Percentiles rank a stretch among this genome's conserved stretches.
Conservation (phyloP, 2,113 vertebrate species). For the Gobio gobio region DNA sequence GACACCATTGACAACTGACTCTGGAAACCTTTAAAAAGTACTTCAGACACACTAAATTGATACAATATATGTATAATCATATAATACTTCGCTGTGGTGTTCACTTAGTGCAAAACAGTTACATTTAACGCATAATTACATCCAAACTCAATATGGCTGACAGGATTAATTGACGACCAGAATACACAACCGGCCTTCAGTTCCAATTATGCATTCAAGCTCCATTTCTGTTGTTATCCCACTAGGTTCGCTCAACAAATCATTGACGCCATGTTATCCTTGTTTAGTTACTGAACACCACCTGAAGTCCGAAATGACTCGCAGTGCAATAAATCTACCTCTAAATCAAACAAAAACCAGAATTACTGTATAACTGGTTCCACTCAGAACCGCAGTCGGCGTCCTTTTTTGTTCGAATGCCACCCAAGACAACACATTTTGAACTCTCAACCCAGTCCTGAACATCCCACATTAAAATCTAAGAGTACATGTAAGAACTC, state of each 20-base stretch:
- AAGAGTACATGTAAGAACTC: conserved; percentile 66
- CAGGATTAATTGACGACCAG: conserved; percentile 26
- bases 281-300: conserved; percentile 51
- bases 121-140: conserved; percentile 52
- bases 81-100: conserved; percentile 40
- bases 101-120: conserved; percentile 12
- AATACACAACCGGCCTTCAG: conserved; percentile 38
- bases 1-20: conserved; percentile 61
- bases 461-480: conserved; percentile 71
- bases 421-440: conserved; percentile 64
- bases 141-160: conserved; percentile 61
- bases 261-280: conserved; percentile 26
- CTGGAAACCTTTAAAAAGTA: conserved; percentile 11
- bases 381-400: conserved; percentile 68
- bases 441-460: conserved; percentile 65
- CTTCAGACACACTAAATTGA: neutral
- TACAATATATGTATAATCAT: neutral
- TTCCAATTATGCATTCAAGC: conserved; percentile 28
- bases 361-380: conserved; percentile 66
- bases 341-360: conserved; percentile 66
- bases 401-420: conserved; percentile 63
- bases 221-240: conserved; percentile 27
- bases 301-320: conserved; percentile 62
- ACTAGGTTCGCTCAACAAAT: conserved; percentile 31
- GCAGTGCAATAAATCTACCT: conserved; percentile 62